A percentile compares a stretch with the other conserved stretches of the same genome.
phyloP scores from a whole-genome alignment of 2,113 vertebrate species.

The Malaclemys terrapin region DNA sequence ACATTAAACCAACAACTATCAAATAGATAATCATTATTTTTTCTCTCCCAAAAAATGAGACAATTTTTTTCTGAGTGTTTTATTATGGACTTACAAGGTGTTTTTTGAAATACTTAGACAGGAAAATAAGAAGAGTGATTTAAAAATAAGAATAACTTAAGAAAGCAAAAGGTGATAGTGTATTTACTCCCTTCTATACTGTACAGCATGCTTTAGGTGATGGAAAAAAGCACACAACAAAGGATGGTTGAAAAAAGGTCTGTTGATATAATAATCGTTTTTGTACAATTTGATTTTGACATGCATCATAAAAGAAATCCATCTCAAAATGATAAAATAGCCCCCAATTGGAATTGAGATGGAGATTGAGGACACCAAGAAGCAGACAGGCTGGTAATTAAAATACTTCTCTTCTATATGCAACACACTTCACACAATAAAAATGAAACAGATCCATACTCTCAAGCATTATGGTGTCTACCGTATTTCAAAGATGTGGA shows the following conservation, averaged over 20 bases:
- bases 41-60: not conserved
- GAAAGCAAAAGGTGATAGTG: not conserved
- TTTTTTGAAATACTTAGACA: not conserved
- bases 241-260: not conserved
- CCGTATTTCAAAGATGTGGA: not conserved
- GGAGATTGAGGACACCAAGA: not conserved
- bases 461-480: not conserved
- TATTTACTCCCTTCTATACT: not conserved
- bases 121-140: not conserved
- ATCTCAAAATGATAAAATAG: not conserved
- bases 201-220: not conserved
- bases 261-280: not conserved
- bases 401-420: not conserved
- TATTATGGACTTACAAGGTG: not conserved
- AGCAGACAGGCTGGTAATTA: accelerated
- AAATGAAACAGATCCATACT: not conserved
- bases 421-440: not conserved
- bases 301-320: not conserved
- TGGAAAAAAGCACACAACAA: not conserved
- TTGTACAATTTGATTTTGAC: not conserved
- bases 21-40: not conserved
- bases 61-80: not conserved
- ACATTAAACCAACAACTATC: not conserved
- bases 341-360: not conserved
- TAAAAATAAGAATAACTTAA: not conserved